These are phyloP conservation scores for Mesocentrotus franciscanus DNA, from an alignment of 53 echinoderm and acorn worm genomes.

Conservation along the genomic window DNA sequence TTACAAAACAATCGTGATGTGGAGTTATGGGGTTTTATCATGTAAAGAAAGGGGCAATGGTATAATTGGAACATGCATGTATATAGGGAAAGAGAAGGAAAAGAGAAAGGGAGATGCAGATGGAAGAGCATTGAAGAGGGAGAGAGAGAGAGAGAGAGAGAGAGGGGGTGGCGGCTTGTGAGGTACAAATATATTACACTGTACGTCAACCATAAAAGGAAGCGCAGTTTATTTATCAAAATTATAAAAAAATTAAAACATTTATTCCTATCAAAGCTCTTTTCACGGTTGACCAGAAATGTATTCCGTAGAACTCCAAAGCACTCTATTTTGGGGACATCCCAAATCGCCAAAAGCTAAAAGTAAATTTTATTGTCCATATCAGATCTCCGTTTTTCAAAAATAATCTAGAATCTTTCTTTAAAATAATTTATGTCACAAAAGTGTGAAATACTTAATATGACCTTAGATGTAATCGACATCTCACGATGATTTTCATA, in stretches of 20 bases:
- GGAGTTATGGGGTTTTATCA: not conserved
- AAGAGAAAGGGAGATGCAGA: not conserved
- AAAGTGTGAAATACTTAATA: not conserved
- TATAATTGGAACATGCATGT: not conserved
- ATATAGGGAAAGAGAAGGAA: not conserved
- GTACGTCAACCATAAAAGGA: too few species aligned
- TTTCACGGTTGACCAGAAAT: too few species aligned
- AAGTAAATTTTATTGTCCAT: too few species aligned
- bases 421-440: not conserved
- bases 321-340: too few species aligned
- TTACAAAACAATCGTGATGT: not conserved
- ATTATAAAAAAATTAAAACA: too few species aligned
- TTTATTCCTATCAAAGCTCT: too few species aligned
- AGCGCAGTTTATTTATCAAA: too few species aligned
- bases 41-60: not conserved
- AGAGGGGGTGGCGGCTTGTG: not conserved
- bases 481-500: not conserved
- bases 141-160: conserved; percentile 21
- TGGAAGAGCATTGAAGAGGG: too few species aligned
- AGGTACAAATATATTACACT: too few species aligned
- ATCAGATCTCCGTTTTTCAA: not conserved
- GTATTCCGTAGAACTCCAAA: too few species aligned
- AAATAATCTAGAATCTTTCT: not conserved
- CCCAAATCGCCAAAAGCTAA: too few species aligned
- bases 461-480: not conserved